A percentile compares a stretch with the other conserved stretches of the same genome.
Evolutionary conservation across 2,113 vertebrate genomes (phyloP).

Genomic region (Petaurus breviceps): DNA sequence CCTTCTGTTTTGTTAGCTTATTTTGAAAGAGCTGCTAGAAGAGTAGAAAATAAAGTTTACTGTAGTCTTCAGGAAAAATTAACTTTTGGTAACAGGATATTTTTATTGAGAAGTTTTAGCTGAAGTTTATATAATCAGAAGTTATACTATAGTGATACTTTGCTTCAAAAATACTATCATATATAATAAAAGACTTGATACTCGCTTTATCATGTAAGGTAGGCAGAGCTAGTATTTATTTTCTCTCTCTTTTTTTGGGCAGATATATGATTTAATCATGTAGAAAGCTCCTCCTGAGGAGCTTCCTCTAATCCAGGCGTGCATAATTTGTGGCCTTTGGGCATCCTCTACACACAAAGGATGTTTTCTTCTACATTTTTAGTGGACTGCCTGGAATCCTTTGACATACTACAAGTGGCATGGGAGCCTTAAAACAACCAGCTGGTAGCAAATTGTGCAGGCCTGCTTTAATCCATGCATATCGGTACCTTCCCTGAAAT

Average conservation of each 20-base stretch:
- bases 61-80: constrained; percentile 24
- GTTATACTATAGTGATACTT: constrained; percentile 43
- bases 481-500: not conserved
- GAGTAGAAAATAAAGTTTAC: constrained; percentile 26
- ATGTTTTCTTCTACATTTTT: no score
- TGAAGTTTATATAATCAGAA: constrained; percentile 11
- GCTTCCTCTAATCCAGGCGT: no score
- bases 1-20: constrained; percentile 30
- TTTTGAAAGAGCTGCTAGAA: constrained; percentile 10
- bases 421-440: no score
- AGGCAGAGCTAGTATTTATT: not conserved
- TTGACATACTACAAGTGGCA: no score
- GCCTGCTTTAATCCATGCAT: not conserved
- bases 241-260: not conserved
- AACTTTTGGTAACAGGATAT: not conserved
- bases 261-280: not conserved
- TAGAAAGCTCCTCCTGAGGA: not conserved
- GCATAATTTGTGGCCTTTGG: no score
- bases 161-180: not conserved
- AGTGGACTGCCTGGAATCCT: no score
- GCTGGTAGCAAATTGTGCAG: no score
- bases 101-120: constrained; percentile 20
- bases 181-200: not conserved
- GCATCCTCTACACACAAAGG: no score
- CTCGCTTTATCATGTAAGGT: not conserved